These are phyloP conservation scores for Genyomyrus donnyi DNA, from an alignment of 2,113 vertebrate genomes.

Conservation along the genomic window DNA sequence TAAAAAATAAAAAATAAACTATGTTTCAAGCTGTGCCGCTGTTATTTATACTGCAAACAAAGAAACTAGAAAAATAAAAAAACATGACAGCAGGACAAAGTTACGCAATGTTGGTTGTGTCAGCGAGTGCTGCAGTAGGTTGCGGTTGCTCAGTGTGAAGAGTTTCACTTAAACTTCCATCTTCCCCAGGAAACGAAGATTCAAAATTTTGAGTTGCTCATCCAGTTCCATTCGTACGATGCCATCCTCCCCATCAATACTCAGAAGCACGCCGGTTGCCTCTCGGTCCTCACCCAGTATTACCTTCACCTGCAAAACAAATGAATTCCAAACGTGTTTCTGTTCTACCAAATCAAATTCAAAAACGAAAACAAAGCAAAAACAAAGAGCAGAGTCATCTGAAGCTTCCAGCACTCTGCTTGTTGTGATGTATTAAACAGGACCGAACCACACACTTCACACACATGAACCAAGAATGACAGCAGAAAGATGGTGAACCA, in stretches of 20 bases:
- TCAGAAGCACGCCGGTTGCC: conserved; percentile 80
- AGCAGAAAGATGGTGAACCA: not conserved
- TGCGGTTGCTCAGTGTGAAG: not conserved
- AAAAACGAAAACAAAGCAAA: not conserved
- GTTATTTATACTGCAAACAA: conserved; percentile 1
- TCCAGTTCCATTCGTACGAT: conserved; percentile 88
- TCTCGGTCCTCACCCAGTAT: conserved; percentile 86
- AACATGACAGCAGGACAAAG: not conserved
- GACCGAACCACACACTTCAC: not conserved
- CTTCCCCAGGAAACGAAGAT: conserved; percentile 84
- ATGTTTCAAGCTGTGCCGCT: not conserved
- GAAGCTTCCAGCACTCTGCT: not conserved
- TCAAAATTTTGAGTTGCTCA: conserved; percentile 85
- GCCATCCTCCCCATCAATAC: conserved; percentile 85
- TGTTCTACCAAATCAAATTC: not conserved
- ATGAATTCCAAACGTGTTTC: not conserved
- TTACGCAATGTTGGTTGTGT: not conserved
- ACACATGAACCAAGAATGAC: not conserved
- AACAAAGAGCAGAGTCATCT: not conserved
- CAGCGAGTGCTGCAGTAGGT: not conserved
- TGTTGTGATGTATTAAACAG: not conserved
- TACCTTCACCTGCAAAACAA: conserved; percentile 73
- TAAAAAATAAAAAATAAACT: conserved; percentile 17
- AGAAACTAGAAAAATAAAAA: not conserved
- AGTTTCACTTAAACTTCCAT: conserved; percentile 61